Percentiles rank a stretch among this genome's conserved stretches.
phyloP scores from a whole-genome alignment of 2,113 vertebrate genomes.

The Pionites leucogaster region DNA sequence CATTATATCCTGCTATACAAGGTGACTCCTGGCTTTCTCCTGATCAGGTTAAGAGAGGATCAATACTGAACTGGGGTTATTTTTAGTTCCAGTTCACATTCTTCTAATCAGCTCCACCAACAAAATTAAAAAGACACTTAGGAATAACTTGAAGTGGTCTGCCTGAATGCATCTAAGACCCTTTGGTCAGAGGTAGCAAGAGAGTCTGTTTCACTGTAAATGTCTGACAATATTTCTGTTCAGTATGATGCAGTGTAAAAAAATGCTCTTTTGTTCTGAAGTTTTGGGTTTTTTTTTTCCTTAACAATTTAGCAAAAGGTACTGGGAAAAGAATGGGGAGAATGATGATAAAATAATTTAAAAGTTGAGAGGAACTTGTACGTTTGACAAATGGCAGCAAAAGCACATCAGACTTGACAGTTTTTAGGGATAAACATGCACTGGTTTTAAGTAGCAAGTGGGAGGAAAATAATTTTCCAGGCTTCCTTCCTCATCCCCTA shows the following conservation, averaged over 20 bases:
- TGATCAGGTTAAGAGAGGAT: neutral
- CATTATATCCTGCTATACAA: neutral
- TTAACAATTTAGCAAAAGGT: neutral
- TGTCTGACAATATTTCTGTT: neutral
- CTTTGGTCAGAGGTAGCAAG: neutral
- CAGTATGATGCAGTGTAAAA: conserved; percentile 22
- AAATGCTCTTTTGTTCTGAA: conserved; percentile 42
- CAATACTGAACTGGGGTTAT: neutral
- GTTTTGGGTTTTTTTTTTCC: neutral
- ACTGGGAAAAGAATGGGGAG: conserved; percentile 17
- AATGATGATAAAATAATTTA: conserved; percentile 41
- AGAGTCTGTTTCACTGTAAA: neutral
- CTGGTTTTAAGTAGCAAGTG: conserved; percentile 59
- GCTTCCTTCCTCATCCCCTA: neutral
- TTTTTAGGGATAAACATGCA: conserved; percentile 49
- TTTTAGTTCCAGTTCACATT: conserved; percentile 15
- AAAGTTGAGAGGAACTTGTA: conserved; percentile 38
- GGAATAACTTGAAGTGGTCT: neutral
- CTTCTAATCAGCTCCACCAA: neutral
- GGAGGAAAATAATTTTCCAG: conserved; percentile 59
- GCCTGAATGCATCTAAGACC: conserved; percentile 5
- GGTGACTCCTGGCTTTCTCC: neutral
- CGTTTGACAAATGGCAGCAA: conserved; percentile 55
- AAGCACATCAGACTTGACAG: conserved; percentile 63
- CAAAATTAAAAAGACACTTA: neutral